A percentile compares a stretch with the other conserved stretches of the same genome.
These are phyloP conservation scores for Leptosomus discolor DNA, from an alignment of 2,113 vertebrate genomes.

Conservation along the genomic window DNA sequence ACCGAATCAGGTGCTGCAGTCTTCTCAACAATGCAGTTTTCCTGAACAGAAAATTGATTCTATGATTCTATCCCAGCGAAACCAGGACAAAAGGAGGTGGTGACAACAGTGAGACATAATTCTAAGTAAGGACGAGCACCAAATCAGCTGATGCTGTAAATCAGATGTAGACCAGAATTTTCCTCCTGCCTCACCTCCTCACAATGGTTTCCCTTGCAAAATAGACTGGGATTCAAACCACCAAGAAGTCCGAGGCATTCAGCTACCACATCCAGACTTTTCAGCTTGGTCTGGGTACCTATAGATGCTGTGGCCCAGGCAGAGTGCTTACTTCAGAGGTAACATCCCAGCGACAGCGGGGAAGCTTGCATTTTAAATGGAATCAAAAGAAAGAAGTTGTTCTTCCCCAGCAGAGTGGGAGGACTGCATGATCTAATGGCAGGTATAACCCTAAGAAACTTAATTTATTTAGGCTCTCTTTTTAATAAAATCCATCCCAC, in stretches of 20 bases:
- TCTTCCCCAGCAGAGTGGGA: not conserved
- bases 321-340: not conserved
- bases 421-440: not conserved
- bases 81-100: not conserved
- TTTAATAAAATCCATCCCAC: not conserved
- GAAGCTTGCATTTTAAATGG: not conserved
- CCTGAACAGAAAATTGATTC: too few species aligned
- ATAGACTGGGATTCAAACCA: not conserved
- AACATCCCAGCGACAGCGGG: not conserved
- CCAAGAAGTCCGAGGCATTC: not conserved
- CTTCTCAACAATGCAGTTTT: too few species aligned
- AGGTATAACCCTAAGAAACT: not conserved
- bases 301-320: accelerated
- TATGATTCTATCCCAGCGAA: too few species aligned
- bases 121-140: not conserved
- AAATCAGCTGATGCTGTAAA: not conserved
- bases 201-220: not conserved
- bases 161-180: not conserved
- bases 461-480: not conserved
- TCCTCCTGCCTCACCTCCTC: not conserved
- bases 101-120: not conserved
- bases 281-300: not conserved
- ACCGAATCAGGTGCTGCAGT: too few species aligned
- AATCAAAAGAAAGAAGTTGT: not conserved
- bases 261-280: not conserved